These are phyloP conservation scores for Drosophila limbata DNA, from an alignment of 2,888 invertebrate genomes.

Conservation along the genomic window DNA sequence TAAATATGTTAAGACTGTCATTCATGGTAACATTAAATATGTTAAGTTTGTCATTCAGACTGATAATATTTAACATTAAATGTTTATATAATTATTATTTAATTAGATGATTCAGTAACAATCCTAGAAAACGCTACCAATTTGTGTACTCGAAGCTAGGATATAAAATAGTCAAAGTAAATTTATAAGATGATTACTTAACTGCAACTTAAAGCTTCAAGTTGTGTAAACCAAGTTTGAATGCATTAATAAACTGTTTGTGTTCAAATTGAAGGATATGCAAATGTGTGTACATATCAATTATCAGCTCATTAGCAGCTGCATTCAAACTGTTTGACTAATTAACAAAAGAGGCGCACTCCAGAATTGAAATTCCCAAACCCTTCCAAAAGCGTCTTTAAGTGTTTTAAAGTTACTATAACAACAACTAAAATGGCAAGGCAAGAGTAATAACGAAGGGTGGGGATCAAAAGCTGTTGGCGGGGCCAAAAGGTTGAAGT, in stretches of 20 bases:
- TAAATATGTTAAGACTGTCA: background rate
- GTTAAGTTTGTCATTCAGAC: too few species aligned
- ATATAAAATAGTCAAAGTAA: background rate
- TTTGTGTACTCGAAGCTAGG: background rate
- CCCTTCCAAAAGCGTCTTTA: background rate
- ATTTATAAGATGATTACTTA: background rate
- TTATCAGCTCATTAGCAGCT: conserved; percentile 59
- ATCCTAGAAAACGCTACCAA: background rate
- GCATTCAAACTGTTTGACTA: conserved; percentile 56
- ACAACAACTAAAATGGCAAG: background rate
- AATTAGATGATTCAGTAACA: background rate
- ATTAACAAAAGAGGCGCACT: conserved; percentile 54
- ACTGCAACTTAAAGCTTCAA: background rate
- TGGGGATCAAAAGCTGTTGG: conserved; percentile 1
- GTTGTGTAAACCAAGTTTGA: conserved; percentile 15
- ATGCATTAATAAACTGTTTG: conserved; percentile 24
- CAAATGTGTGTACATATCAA: conserved; percentile 54
- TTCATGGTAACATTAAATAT: too few species aligned
- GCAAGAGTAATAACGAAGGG: background rate
- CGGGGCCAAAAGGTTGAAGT: conserved; percentile 14
- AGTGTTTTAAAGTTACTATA: conserved; percentile 1
- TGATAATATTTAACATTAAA: background rate
- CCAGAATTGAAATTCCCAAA: background rate
- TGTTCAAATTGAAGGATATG: conserved; percentile 19
- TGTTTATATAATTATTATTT: too few species aligned